These are phyloP conservation scores for Porites divaricata DNA, from an alignment of 92 coral and sea anemone genomes.

Conservation along the genomic window DNA sequence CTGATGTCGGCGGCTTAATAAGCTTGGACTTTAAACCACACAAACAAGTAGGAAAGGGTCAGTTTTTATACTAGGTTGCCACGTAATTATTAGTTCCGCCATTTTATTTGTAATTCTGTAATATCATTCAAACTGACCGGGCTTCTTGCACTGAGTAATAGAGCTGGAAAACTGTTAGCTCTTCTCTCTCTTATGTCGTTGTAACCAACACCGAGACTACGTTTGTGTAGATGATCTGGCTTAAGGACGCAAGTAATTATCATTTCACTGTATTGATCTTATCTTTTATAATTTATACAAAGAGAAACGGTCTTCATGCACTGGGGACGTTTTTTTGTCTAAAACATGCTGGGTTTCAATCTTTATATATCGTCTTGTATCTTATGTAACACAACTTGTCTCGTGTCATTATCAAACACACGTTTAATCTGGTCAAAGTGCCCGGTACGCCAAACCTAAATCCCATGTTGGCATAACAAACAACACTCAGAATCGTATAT, in stretches of 20 bases:
- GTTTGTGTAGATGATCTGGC: too few species aligned
- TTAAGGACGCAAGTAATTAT: background rate
- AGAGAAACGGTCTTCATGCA: background rate
- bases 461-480: background rate
- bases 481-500: background rate
- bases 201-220: background rate
- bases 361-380: background rate
- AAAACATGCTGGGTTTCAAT: background rate
- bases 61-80: too few species aligned
- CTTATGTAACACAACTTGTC: background rate
- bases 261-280: slow-evolving; percentile 1
- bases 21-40: too few species aligned
- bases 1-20: too few species aligned
- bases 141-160: too few species aligned
- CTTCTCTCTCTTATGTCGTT: too few species aligned
- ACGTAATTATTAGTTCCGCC: too few species aligned
- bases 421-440: background rate
- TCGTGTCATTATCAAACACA: background rate
- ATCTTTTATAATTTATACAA: background rate
- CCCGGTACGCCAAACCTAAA: too few species aligned
- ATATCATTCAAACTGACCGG: too few species aligned
- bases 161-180: too few species aligned
- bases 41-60: too few species aligned
- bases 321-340: background rate
- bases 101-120: too few species aligned